Conservation (phyloP, 2,888 invertebrate species). For the Cryptophagus acutangulus region DNA sequence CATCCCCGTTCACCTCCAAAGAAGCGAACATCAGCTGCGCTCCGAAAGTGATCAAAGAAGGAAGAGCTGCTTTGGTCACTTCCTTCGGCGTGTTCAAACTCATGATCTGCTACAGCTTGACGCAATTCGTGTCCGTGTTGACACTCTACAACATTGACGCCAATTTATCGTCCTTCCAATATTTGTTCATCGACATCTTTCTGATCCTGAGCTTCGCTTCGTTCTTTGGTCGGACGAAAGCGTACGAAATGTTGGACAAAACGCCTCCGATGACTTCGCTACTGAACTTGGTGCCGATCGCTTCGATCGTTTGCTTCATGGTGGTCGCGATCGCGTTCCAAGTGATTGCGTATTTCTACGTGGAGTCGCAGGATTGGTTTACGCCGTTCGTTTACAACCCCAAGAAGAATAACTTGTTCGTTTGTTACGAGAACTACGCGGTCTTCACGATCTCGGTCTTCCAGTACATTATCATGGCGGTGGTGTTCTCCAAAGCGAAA, state of each 20-base stretch:
- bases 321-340: slow-evolving; percentile 51
- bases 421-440: slow-evolving; percentile 59
- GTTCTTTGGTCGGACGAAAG: slow-evolving; percentile 60
- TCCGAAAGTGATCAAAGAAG: slow-evolving; percentile 74
- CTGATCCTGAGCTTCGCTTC: slow-evolving; percentile 59
- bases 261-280: slow-evolving; percentile 55
- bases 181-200: slow-evolving; percentile 62
- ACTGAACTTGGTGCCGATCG: slow-evolving; percentile 50
- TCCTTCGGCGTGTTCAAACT: slow-evolving; percentile 98
- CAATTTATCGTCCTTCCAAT: slow-evolving; percentile 60
- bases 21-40: slow-evolving; percentile 82
- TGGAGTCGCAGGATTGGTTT: slow-evolving; percentile 55
- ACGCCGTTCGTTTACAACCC: slow-evolving; percentile 47
- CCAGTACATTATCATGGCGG: slow-evolving; percentile 61
- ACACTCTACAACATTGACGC: slow-evolving; percentile 70
- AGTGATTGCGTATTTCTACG: slow-evolving; percentile 47
- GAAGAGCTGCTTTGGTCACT: slow-evolving; percentile 88
- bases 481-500: slow-evolving; percentile 61
- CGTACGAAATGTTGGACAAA: slow-evolving; percentile 48
- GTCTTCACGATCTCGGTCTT: slow-evolving; percentile 59
- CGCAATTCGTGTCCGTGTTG: slow-evolving; percentile 86
- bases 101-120: slow-evolving; percentile 93
- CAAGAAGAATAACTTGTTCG: slow-evolving; percentile 38
- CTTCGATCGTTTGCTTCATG: slow-evolving; percentile 54
- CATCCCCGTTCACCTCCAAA: slow-evolving; percentile 88